Evolutionary conservation across 2,113 vertebrate genomes (phyloP).

Genomic region (Rhegmatorhina hoffmannsi): DNA sequence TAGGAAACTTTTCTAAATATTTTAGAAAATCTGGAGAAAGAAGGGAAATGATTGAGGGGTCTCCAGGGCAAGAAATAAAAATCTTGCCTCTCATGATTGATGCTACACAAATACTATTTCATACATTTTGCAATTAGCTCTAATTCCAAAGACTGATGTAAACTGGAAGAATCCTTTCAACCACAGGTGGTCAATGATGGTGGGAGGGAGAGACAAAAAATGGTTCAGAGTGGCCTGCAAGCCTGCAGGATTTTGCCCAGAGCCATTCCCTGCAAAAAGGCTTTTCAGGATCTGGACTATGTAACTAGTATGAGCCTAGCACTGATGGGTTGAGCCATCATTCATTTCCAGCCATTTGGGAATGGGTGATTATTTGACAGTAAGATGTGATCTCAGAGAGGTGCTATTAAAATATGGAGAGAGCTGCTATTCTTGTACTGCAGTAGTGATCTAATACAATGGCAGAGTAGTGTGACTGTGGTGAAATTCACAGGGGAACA

Average conservation of each 20-base stretch:
- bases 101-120: neutral
- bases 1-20: neutral
- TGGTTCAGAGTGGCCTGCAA: neutral
- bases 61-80: neutral
- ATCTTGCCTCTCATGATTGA: neutral
- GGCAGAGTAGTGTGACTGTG: conserved; percentile 47
- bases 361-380: conserved; percentile 35
- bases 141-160: neutral
- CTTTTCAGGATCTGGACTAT: neutral
- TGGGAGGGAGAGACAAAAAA: neutral
- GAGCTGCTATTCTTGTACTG: conserved; percentile 53
- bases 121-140: neutral
- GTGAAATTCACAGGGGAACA: conserved; percentile 60
- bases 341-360: conserved; percentile 44
- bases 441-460: conserved; percentile 65
- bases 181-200: neutral
- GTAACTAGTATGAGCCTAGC: neutral
- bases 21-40: neutral
- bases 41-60: neutral
- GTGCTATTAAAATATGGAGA: conserved; percentile 34
- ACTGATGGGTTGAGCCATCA: neutral
- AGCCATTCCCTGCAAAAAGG: neutral
- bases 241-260: neutral
- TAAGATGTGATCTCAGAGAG: conserved; percentile 25
- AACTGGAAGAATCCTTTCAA: neutral